phyloP scores from a whole-genome alignment of 2,888 invertebrate genomes.

The Nomada goodeniana region DNA sequence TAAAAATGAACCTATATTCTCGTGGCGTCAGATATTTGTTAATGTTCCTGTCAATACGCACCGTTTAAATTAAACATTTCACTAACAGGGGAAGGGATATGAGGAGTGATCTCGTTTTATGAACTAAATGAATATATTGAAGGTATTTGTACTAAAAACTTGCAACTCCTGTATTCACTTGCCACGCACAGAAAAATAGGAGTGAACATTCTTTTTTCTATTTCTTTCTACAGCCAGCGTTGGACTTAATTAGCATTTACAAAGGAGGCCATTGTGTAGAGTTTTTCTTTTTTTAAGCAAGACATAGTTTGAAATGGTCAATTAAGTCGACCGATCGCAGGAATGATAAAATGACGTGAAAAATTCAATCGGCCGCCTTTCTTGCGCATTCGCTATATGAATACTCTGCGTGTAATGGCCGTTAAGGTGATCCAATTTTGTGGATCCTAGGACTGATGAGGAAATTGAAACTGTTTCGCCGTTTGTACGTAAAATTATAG shows the following conservation, averaged over 20 bases:
- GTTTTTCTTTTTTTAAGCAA: conserved; percentile 28
- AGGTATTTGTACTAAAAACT: conserved; percentile 72
- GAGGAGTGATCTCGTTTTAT: conserved; percentile 42
- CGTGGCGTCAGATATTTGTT: conserved; percentile 26
- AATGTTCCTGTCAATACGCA: conserved; percentile 14
- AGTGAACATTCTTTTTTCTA: conserved; percentile 44
- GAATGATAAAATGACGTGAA: conserved; percentile 50
- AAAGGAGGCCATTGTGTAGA: conserved; percentile 34
- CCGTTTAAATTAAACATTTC: conserved; percentile 48
- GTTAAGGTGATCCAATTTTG: conserved; percentile 33
- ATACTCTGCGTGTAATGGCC: conserved; percentile 48
- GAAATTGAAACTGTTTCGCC: conserved; percentile 40
- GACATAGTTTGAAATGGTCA: conserved; percentile 38
- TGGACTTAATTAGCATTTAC: conserved; percentile 29
- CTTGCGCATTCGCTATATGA: conserved; percentile 28
- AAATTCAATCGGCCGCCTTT: conserved; percentile 41
- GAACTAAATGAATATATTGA: conserved; percentile 57
- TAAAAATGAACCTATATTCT: conserved; percentile 31
- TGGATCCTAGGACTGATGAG: conserved; percentile 43
- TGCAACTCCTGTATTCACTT: conserved; percentile 36
- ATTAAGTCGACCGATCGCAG: conserved; percentile 53
- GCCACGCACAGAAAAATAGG: conserved; percentile 22
- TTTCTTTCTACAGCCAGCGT: conserved; percentile 46
- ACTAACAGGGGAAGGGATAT: conserved; percentile 42
- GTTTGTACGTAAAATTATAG: conserved; percentile 39